A percentile compares a stretch with the other conserved stretches of the same genome.
These are phyloP conservation scores for Ips typographus DNA, from an alignment of 1,140 invertebrate genomes.

Conservation along the genomic window DNA sequence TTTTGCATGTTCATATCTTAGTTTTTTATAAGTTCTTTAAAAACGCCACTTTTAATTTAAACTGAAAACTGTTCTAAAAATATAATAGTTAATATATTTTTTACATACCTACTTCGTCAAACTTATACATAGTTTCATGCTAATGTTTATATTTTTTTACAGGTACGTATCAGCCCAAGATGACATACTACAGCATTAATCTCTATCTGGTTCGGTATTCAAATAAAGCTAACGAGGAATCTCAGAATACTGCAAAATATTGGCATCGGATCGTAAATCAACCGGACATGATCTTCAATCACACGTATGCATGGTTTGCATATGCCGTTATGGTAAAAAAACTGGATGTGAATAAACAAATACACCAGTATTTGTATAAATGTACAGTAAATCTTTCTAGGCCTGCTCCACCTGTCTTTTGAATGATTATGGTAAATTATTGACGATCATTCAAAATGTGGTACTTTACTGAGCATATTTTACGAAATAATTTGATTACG, in stretches of 20 bases:
- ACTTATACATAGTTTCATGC: background rate
- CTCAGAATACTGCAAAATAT: background rate
- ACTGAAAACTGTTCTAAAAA: background rate
- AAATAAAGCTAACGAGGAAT: no score
- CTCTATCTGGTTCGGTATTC: no score
- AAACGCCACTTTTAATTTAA: no score
- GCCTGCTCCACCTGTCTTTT: background rate
- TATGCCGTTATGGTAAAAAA: conserved; percentile 7
- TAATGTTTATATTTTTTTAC: background rate
- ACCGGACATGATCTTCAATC: background rate
- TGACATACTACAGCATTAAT: no score
- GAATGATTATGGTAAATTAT: background rate
- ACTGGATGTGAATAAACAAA: conserved; percentile 3
- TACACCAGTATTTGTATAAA: conserved; percentile 8
- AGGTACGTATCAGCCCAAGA: conserved; percentile 2
- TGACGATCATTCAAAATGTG: no score
- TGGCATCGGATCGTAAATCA: background rate
- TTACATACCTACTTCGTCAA: background rate
- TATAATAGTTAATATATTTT: background rate
- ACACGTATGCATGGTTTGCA: background rate
- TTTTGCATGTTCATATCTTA: no score
- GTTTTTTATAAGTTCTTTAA: no score
- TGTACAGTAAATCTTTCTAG: conserved; percentile 16
- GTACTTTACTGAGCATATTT: no score
- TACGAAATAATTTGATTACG: no score